Conservation (phyloP, 92 coral and sea anemone genomes). For the Siderastrea siderea region DNA sequence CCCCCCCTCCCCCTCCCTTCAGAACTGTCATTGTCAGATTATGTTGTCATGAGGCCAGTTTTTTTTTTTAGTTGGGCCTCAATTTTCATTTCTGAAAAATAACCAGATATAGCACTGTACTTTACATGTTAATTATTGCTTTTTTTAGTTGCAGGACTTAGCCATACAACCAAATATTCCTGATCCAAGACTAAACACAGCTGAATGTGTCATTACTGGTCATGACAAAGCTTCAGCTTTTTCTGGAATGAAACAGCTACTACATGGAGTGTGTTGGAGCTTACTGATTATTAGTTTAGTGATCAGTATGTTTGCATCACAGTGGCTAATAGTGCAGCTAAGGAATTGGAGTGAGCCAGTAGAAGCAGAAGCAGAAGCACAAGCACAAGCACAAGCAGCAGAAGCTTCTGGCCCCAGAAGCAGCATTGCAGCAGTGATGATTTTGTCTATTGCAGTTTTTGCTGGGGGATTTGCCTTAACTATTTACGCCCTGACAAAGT, state of each 20-base stretch:
- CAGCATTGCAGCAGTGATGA: conserved; percentile 2
- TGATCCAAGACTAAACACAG: conserved; percentile 64
- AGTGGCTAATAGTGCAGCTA: neutral
- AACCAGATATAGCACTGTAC: no score
- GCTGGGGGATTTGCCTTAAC: neutral
- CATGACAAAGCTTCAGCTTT: conserved; percentile 30
- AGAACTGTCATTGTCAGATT: no score
- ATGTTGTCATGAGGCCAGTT: no score
- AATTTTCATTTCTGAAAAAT: no score
- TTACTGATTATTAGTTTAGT: neutral
- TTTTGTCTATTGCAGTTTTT: neutral
- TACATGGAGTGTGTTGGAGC: conserved; percentile 13
- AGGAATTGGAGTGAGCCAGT: neutral
- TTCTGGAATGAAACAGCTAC: neutral
- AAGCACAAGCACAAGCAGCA: no score
- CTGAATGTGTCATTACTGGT: conserved; percentile 49
- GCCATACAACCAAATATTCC: conserved; percentile 29
- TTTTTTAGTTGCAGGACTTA: conserved; percentile 62
- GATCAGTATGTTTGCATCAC: conserved; percentile 5
- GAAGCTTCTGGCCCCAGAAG: neutral
- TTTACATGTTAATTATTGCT: neutral
- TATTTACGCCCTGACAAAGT: neutral
- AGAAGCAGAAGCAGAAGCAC: no score
- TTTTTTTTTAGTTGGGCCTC: no score
- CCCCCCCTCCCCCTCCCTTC: no score